Conservation (phyloP, 2,797 vertebrate genomes). For the Columba guinea region DNA sequence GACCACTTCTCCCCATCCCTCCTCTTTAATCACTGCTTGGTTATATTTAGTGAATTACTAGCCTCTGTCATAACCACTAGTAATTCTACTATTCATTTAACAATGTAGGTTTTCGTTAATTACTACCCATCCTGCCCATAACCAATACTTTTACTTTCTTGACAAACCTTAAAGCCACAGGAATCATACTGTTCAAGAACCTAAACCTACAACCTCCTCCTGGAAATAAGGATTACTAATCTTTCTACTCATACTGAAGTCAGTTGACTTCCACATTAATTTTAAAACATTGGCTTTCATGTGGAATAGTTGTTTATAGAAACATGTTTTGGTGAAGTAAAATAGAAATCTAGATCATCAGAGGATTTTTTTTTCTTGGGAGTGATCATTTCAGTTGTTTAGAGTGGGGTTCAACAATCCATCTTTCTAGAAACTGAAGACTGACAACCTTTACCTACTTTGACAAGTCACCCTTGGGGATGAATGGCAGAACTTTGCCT, state of each 20-base stretch:
- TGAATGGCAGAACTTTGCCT: background rate
- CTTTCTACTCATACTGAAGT: background rate
- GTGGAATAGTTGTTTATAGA: background rate
- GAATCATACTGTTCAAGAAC: background rate
- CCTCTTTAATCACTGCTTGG: background rate
- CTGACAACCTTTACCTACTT: background rate
- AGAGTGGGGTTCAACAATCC: background rate
- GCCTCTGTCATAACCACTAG: background rate
- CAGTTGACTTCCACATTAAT: background rate
- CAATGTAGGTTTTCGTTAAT: background rate
- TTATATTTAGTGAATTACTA: background rate
- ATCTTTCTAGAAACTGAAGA: background rate
- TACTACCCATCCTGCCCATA: accelerated
- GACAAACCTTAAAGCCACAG: background rate
- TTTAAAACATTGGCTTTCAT: background rate
- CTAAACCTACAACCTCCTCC: background rate
- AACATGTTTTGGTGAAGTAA: background rate
- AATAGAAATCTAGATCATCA: background rate
- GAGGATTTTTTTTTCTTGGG: background rate
- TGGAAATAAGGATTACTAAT: background rate
- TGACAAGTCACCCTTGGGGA: background rate
- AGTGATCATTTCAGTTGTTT: background rate
- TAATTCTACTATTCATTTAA: background rate
- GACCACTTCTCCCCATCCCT: background rate
- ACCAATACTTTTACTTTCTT: background rate